These are phyloP conservation scores for Sinocyclocheilus anophthalmus DNA, from an alignment of 2,113 vertebrate species.

Conservation along the genomic window DNA sequence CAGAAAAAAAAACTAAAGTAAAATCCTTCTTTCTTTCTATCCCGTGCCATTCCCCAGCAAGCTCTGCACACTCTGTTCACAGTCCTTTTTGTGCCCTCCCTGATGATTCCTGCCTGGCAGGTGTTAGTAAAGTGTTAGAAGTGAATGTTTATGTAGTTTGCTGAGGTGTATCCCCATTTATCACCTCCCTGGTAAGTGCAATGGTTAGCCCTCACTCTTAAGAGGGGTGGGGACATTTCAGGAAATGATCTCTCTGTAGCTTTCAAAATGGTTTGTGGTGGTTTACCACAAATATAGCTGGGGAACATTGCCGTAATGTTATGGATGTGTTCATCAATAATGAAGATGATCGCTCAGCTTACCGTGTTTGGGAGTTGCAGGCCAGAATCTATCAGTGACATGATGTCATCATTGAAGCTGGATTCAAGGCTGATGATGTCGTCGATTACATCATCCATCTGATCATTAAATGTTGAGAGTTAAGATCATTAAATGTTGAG, in stretches of 20 bases:
- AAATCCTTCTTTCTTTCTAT: neutral
- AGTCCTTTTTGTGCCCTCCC: slow-evolving; percentile 57
- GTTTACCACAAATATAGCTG: slow-evolving; percentile 5
- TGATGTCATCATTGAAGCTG: slow-evolving; percentile 90
- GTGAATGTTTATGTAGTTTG: slow-evolving; percentile 65
- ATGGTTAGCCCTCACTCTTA: slow-evolving; percentile 2
- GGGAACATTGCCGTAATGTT: neutral
- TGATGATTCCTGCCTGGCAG: slow-evolving; percentile 58
- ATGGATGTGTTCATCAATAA: slow-evolving; percentile 16
- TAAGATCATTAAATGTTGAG: neutral
- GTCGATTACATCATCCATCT: slow-evolving; percentile 92
- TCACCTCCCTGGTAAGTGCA: neutral
- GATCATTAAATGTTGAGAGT: too few relatives aligned
- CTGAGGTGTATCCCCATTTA: neutral
- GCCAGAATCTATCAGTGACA: slow-evolving; percentile 82
- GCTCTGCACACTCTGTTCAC: slow-evolving; percentile 19
- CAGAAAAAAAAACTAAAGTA: too few relatives aligned
- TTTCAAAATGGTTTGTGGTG: slow-evolving; percentile 3
- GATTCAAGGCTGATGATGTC: slow-evolving; percentile 93
- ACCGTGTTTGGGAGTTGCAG: slow-evolving; percentile 88
- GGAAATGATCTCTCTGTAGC: slow-evolving; percentile 12
- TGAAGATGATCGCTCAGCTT: slow-evolving; percentile 50
- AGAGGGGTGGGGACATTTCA: slow-evolving; percentile 15
- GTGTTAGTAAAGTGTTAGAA: slow-evolving; percentile 67
- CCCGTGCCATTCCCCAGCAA: neutral